Percentiles rank a stretch among this genome's conserved stretches.
phyloP scores from a whole-genome alignment of 2,113 vertebrate species.

The Pavo muticus region DNA sequence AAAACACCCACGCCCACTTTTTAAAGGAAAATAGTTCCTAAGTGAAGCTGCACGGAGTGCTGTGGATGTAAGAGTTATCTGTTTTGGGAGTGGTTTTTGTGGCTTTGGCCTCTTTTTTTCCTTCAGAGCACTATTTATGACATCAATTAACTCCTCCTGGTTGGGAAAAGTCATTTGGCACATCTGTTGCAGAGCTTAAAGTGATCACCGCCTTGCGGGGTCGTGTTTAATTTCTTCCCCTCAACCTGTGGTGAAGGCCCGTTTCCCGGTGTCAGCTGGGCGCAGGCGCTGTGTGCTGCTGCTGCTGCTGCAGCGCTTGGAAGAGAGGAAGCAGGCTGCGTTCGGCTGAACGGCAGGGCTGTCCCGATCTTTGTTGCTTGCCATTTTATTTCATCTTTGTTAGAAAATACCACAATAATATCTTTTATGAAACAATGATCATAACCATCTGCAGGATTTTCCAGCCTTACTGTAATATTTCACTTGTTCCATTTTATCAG shows the following conservation, averaged over 20 bases:
- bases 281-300: background rate
- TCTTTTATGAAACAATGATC: background rate
- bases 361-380: background rate
- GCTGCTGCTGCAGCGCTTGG: accelerated
- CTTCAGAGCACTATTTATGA: conserved; percentile 65
- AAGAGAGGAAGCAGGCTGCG: background rate
- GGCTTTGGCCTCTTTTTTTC: background rate
- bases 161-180: conserved; percentile 44
- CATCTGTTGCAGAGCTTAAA: conserved; percentile 62
- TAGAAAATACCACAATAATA: background rate
- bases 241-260: background rate
- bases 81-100: background rate
- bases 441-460: background rate
- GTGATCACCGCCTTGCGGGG: background rate
- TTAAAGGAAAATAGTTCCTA: conserved; percentile 40
- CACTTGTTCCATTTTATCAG: background rate
- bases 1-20: conserved; percentile 24
- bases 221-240: background rate
- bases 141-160: conserved; percentile 66
- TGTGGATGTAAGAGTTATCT: conserved; percentile 14
- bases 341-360: background rate
- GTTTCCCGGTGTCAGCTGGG: background rate
- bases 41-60: background rate
- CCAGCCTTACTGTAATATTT: background rate
- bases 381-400: background rate